Percentiles rank a stretch among this genome's conserved stretches.
Evolutionary conservation across 2,113 vertebrate species (phyloP).

Genomic region (Microcebus ravelobensis): DNA sequence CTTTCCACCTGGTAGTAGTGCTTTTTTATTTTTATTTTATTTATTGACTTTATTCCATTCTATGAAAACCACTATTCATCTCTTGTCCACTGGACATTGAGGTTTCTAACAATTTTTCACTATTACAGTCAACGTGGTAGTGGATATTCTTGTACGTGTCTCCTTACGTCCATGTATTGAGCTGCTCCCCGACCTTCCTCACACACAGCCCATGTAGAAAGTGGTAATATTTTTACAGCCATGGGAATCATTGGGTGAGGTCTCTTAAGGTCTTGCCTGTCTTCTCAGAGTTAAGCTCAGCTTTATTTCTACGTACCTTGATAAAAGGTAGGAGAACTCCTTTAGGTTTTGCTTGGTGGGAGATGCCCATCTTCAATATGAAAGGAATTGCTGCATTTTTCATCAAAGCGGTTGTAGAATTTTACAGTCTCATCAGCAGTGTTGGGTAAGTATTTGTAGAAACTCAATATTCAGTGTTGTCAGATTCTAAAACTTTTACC

Average conservation of each 20-base stretch:
- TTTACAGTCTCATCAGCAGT: neutral
- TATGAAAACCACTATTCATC: neutral
- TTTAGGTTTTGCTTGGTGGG: neutral
- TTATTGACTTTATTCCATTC: neutral
- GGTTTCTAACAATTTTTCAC: neutral
- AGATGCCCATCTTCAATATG: neutral
- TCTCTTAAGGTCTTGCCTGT: neutral
- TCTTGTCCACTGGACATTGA: neutral
- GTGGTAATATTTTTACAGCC: neutral
- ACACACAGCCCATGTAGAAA: neutral
- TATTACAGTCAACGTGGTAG: neutral
- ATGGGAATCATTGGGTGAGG: neutral
- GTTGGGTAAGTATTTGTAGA: neutral
- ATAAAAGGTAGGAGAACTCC: neutral
- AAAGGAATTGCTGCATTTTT: neutral
- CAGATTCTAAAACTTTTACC: neutral
- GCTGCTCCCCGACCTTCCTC: neutral
- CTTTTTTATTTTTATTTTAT: too few relatives aligned
- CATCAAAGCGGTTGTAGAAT: neutral
- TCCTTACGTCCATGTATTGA: neutral
- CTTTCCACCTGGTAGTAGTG: too few relatives aligned
- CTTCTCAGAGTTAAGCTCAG: neutral
- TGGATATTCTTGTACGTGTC: neutral
- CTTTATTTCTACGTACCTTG: neutral
- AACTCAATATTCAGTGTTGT: neutral